Conservation (phyloP, 2,113 vertebrate species). For the Archilochus colubris region DNA sequence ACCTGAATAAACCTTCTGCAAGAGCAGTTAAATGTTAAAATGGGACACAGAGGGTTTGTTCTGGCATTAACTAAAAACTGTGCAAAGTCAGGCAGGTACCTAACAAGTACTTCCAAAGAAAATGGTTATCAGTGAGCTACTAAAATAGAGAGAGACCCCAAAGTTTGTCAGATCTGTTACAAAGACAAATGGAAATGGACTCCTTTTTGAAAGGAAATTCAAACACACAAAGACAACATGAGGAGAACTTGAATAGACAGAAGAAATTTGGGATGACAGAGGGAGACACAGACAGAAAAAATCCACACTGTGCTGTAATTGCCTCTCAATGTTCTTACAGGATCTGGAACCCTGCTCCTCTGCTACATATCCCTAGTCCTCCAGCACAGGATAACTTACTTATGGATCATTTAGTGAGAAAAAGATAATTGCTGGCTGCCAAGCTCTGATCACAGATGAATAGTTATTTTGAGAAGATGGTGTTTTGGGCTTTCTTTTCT, state of each 20-base stretch:
- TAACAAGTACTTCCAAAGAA: background rate
- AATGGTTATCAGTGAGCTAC: accelerated
- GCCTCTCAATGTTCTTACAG: background rate
- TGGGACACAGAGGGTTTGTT: background rate
- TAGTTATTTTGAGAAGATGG: background rate
- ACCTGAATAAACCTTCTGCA: background rate
- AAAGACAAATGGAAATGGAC: background rate
- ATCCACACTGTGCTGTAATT: background rate
- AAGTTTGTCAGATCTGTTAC: background rate
- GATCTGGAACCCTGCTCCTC: background rate
- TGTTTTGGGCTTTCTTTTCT: background rate
- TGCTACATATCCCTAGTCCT: background rate
- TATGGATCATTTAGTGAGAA: background rate
- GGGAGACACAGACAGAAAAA: background rate
- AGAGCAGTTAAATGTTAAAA: background rate
- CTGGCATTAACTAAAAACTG: background rate
- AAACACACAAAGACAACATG: background rate
- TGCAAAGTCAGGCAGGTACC: background rate
- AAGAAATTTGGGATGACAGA: background rate
- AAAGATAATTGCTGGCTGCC: background rate
- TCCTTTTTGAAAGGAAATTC: background rate
- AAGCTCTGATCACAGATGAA: background rate
- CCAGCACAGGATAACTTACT: background rate
- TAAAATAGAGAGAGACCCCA: background rate
- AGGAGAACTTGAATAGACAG: background rate